Conservation (phyloP, 2,113 vertebrate genomes). For the Dipodomys ordii region DNA sequence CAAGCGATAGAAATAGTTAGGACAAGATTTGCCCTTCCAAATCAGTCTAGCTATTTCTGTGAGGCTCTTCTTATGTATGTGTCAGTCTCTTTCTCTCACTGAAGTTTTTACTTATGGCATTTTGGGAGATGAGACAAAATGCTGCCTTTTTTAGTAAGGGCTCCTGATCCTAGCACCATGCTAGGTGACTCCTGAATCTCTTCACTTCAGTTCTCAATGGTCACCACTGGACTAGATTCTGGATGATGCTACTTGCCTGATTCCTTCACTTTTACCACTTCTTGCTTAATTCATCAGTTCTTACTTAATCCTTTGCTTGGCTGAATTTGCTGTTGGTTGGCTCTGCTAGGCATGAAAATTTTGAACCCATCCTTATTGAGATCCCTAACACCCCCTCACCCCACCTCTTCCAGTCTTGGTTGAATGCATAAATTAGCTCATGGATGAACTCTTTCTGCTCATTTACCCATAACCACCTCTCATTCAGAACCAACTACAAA, state of each 20-base stretch:
- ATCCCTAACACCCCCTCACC: not conserved
- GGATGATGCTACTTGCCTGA: not conserved
- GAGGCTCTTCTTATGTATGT: not conserved
- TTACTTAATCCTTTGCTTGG: not conserved
- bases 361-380: not conserved
- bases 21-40: not conserved
- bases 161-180: not conserved
- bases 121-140: not conserved
- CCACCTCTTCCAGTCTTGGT: not conserved
- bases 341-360: not conserved
- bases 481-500: not conserved
- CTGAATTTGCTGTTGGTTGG: not conserved
- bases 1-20: not conserved
- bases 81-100: constrained; percentile 4
- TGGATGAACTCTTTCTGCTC: not conserved
- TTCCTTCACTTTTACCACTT: not conserved
- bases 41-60: not conserved
- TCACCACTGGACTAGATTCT: not conserved
- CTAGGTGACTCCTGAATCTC: not conserved
- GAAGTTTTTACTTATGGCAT: not conserved
- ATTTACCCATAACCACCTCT: not conserved
- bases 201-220: not conserved
- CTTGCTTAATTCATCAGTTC: not conserved
- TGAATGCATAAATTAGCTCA: not conserved
- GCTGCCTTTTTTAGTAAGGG: not conserved